Evolutionary conservation across 1,140 invertebrate species (phyloP), one percentile per base, ranked within the genome.

Genomic region (Pissodes strobi): DNA sequence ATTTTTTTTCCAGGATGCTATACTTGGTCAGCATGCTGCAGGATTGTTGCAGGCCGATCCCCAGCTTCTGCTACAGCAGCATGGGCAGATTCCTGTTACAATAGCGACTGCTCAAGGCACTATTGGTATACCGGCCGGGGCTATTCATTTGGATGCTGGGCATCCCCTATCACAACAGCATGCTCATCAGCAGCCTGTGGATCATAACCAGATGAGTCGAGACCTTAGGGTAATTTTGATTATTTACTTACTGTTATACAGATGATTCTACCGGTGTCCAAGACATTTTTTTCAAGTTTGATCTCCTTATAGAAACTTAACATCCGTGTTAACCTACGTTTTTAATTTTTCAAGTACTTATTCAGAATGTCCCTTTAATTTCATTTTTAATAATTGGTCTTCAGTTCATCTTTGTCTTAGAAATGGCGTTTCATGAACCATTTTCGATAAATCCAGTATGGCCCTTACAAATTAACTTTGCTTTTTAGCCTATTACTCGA

Each of bases 111-210:
- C 76, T 15, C 76, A 78, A 55, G 74, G 75, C 2, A 77, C 75
- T 63, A 67, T 79, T 38, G 71, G 76, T 8, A 74, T 77, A 60
- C 72, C 76, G 19, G 67, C 75, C 19, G 74, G 73, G 37, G 70
- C 72, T 6, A 77, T 79, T 72, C 76, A 78, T 46, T 51, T 79
- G 34, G 76, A 78, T 30, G 73, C 74, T 6, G 78, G 80, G 37
- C 76, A 71, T 66, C n/a, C 57, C 12, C 13, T 67, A 21, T 30
- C 61, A 6, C 52, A 48, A 21, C 64, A 67, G n/a, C 62, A 65
- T 21, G 78, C 78, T 48, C 79, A 79, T 58, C 78, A 78, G 39
- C 37, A 67, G 57, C 75, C 78, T 55, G 49, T 55, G 51, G 58
- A 68, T 18, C 60, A 68, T 22, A 64, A 58, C 22, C 72, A 70